These are phyloP conservation scores for Sylvicola cinctus DNA, from an alignment of 2,888 invertebrate genomes.

Conservation along the genomic window DNA sequence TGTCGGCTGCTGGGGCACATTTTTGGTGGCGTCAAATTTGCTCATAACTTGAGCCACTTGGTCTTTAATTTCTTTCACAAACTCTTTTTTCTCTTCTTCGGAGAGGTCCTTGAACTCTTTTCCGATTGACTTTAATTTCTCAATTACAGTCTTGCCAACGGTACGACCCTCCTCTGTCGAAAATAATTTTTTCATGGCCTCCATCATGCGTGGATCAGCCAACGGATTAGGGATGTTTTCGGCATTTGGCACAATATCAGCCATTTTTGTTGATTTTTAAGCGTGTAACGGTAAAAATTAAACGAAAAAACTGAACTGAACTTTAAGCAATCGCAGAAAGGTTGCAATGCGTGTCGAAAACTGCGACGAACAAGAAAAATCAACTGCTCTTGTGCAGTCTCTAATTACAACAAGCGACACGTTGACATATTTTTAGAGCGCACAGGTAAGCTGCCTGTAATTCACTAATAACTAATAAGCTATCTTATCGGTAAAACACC, in stretches of 20 bases:
- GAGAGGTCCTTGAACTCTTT: constrained; percentile 12
- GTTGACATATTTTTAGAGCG: too few species aligned
- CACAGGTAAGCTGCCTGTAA: too few species aligned
- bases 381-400: too few species aligned
- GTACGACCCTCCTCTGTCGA: constrained; percentile 11
- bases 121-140: constrained; percentile 10
- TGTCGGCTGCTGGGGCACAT: neutral
- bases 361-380: too few species aligned
- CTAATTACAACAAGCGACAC: too few species aligned
- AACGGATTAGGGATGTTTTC: constrained; percentile 9
- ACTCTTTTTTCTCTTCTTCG: constrained; percentile 21
- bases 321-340: too few species aligned
- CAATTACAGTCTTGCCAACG: constrained; percentile 5
- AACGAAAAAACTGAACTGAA: too few species aligned
- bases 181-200: constrained; percentile 13
- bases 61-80: constrained; percentile 12
- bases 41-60: constrained; percentile 24
- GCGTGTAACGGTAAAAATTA: neutral
- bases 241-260: neutral
- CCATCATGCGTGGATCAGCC: constrained; percentile 17
- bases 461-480: too few species aligned
- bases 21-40: constrained; percentile 14
- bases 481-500: too few species aligned
- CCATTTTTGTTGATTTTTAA: neutral
- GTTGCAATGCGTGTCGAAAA: too few species aligned